phyloP scores from a whole-genome alignment of 2,797 vertebrate genomes.

The Pipistrellus nathusii region DNA sequence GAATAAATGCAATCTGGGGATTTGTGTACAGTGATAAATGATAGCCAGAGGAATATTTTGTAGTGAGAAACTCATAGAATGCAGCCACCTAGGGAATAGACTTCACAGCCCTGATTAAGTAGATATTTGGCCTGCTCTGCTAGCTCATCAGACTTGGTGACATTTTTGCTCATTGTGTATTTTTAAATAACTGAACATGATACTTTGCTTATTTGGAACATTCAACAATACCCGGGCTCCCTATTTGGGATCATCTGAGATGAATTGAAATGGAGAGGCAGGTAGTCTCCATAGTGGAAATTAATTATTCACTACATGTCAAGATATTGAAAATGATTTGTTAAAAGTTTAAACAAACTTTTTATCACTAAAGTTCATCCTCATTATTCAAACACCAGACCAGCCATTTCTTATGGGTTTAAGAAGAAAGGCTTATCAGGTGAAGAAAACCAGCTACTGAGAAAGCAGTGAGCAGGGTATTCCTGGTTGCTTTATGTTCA shows the following conservation, averaged over 20 bases:
- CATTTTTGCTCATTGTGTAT: slow-evolving; percentile 33
- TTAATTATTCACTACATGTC: slow-evolving; percentile 51
- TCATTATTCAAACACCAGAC: slow-evolving; percentile 55
- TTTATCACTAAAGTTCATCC: slow-evolving; percentile 60
- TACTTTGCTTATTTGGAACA: slow-evolving; percentile 44
- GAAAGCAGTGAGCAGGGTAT: background rate
- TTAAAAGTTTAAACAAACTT: slow-evolving; percentile 64
- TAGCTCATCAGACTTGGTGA: background rate
- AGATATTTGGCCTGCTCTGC: slow-evolving; percentile 11
- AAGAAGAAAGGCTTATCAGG: slow-evolving; percentile 37
- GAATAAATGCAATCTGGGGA: too few species aligned
- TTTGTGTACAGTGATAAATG: background rate
- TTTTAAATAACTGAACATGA: slow-evolving; percentile 46
- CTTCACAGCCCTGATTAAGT: background rate
- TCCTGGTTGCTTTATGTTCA: background rate
- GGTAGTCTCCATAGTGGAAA: slow-evolving; percentile 30
- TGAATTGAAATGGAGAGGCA: slow-evolving; percentile 1
- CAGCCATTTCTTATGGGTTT: background rate
- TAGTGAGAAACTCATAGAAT: too few species aligned
- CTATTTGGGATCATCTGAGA: slow-evolving; percentile 40
- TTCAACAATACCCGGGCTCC: background rate
- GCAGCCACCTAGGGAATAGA: background rate
- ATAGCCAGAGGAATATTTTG: background rate
- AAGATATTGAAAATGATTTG: slow-evolving; percentile 57
- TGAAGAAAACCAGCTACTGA: background rate